Base-by-base conservation (phyloP, 92 coral and sea anemone genomes). In the Plumapathes pennacea region DNA sequence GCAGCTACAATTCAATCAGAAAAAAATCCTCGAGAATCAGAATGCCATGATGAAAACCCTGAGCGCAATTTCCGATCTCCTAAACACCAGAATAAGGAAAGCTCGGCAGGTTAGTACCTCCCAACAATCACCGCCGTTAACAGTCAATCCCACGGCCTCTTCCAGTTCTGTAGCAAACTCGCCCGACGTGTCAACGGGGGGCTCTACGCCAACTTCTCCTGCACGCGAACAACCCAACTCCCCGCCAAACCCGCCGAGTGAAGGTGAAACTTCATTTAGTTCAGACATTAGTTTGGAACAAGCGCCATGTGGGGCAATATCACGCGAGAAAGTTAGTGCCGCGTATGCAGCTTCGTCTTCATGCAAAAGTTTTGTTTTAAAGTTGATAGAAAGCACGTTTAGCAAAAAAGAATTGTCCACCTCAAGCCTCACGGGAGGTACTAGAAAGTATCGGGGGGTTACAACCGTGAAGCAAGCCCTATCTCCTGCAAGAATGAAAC, bases 261-360 rank as follows among this genome's bases (percentile, higher is more conserved):
- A 56, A 12, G 36, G 32, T 32, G 36, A 15, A 32, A 37, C 57
- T 25, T 25, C 38, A 50, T 30, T 33, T 24, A 33, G 25, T n/a
- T n/a, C n/a, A 47, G 11, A 15, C 28, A 47, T 10, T 12, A 30
- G 28, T 47, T 22, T 23, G 19, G 2, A 3, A 51, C 62, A 32
- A 32, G 62, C 62, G 28, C 13, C 46, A 10, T 54, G 38, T 56
- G 62, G 46, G 62, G 45, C 62, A 56, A 34, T 56, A 34, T 34
- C 46, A 2, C 33, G 46, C 46, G 30, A 55, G 10, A 19, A 20
- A 46, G 24, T 56, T 19, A 34, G 25, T 56, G 20, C 25, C 30
- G 62, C 47, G 36, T 19, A 44, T 36, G 46, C 46, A 1, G 39
- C 21, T 34, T 56, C 62, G 24, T 20, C 46, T 34, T 21, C 23